Conservation (phyloP, 2,888 invertebrate genomes). For the Hydropsyche betteni region DNA sequence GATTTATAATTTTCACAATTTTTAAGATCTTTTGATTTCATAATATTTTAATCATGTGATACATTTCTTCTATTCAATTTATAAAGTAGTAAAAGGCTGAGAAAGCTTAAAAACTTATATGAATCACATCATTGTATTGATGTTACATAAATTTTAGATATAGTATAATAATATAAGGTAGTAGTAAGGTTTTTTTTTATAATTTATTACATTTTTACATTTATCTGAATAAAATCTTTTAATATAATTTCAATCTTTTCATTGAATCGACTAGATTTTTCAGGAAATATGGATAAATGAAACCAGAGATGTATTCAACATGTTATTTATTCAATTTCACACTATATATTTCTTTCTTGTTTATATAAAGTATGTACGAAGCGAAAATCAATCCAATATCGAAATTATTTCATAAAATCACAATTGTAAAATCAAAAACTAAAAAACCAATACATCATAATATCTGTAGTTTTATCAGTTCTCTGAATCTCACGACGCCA, state of each 20-base stretch:
- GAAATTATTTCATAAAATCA: too few relatives aligned
- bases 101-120: slow-evolving; percentile 44
- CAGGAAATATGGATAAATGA: slow-evolving; percentile 1
- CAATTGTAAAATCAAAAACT: too few relatives aligned
- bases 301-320: slow-evolving; percentile 27
- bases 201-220: slow-evolving; percentile 47
- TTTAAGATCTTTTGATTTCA: slow-evolving; percentile 1
- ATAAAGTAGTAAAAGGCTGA: slow-evolving; percentile 36
- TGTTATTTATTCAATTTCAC: slow-evolving; percentile 34
- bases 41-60: slow-evolving; percentile 20
- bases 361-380: slow-evolving; percentile 1
- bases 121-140: slow-evolving; percentile 33
- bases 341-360: slow-evolving; percentile 22
- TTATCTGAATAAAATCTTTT: slow-evolving; percentile 30
- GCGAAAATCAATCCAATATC: background rate
- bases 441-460: too few relatives aligned
- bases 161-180: slow-evolving; percentile 34
- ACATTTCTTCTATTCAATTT: slow-evolving; percentile 23
- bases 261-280: background rate
- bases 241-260: slow-evolving; percentile 3
- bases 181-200: slow-evolving; percentile 42
- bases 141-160: slow-evolving; percentile 20
- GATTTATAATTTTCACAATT: background rate
- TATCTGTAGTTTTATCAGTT: too few relatives aligned
- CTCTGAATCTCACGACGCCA: too few relatives aligned